Evolutionary conservation across 53 echinoderm and acorn worm genomes (phyloP).

Genomic region (Zoroaster sp.): DNA sequence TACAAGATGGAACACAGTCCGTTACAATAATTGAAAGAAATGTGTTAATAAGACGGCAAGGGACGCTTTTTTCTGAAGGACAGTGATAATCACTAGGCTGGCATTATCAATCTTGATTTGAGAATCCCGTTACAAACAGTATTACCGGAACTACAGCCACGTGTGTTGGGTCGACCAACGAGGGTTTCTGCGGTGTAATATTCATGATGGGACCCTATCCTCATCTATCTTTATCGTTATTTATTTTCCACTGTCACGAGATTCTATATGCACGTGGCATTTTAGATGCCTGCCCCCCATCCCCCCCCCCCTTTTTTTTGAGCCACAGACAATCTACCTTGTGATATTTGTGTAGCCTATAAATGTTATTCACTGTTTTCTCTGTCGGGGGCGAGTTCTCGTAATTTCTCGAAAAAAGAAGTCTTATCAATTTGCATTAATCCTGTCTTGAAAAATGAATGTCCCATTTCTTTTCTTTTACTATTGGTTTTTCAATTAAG

Average conservation of each 20-base stretch:
- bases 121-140: neutral
- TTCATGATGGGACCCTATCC: conserved; percentile 10
- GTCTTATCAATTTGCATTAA: no score
- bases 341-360: neutral
- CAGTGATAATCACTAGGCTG: neutral
- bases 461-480: no score
- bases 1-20: conserved; percentile 27
- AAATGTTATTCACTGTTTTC: neutral
- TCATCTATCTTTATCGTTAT: conserved; percentile 23
- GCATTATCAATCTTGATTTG: conserved; percentile 3
- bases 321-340: neutral
- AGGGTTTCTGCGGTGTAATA: conserved; percentile 9
- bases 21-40: conserved; percentile 42
- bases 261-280: neutral
- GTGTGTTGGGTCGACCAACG: neutral
- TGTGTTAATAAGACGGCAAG: conserved; percentile 40
- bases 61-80: neutral
- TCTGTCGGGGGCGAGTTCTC: no score
- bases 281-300: neutral
- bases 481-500: no score
- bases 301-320: neutral
- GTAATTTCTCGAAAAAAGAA: no score
- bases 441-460: no score
- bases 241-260: neutral
- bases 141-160: conserved; percentile 28